phyloP scores from a whole-genome alignment of 2,888 invertebrate genomes.

The Mactromeris polynyma region DNA sequence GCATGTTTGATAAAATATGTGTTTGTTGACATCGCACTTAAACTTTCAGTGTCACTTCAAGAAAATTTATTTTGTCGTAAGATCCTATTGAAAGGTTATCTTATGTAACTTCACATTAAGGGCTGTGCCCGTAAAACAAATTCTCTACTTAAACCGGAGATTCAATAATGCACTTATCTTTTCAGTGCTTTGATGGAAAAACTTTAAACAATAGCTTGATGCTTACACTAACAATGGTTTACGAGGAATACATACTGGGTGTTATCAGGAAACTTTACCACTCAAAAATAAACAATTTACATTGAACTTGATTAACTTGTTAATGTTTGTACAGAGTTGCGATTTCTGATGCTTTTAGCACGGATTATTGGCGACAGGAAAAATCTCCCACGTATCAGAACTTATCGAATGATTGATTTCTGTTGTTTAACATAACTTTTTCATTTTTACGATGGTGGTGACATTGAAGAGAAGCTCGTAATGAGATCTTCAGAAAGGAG shows the following conservation, averaged over 20 bases:
- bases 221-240: background rate
- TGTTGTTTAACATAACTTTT: background rate
- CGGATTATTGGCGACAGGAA: background rate
- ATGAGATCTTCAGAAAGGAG: constrained; percentile 19
- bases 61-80: background rate
- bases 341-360: background rate
- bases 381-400: background rate
- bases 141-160: background rate
- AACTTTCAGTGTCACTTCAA: constrained; percentile 8
- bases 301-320: constrained; percentile 13
- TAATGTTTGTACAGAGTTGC: background rate
- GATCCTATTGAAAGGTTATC: constrained; percentile 1
- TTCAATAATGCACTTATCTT: background rate
- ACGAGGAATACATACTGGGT: background rate
- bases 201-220: background rate
- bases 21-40: background rate
- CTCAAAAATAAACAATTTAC: background rate
- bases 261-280: constrained; percentile 9
- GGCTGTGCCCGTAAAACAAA: background rate
- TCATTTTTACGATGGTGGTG: background rate
- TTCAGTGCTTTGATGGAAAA: background rate
- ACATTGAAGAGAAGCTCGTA: background rate
- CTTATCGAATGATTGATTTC: constrained; percentile 1
- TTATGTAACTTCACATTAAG: background rate
- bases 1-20: background rate